phyloP scores from a whole-genome alignment of 2,888 invertebrate genomes.

The Cactoblastis cactorum region DNA sequence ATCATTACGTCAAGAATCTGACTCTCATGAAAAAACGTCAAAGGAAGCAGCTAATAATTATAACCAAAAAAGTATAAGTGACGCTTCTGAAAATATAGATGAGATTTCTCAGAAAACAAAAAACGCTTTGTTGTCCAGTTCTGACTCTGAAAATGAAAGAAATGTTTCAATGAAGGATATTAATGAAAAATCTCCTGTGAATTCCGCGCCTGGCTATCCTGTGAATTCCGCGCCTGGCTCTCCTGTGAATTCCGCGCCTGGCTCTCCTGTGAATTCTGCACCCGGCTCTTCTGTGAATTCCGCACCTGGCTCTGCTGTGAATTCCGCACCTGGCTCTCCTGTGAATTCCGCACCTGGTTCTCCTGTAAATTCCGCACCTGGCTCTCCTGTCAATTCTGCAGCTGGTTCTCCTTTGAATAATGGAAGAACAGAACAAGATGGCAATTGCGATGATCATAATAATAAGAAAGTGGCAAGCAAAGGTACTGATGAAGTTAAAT shows the following conservation, averaged over 20 bases:
- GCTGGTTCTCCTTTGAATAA: constrained; percentile 9
- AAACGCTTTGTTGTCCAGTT: constrained; percentile 28
- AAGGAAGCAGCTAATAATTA: background rate
- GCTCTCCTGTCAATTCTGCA: constrained; percentile 14
- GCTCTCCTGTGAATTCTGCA: constrained; percentile 14
- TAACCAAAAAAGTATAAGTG: constrained; percentile 10
- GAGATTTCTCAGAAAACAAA: constrained; percentile 20
- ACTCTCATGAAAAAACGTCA: constrained; percentile 12
- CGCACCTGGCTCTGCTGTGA: constrained; percentile 15
- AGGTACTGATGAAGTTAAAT: constrained; percentile 26
- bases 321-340: constrained; percentile 14
- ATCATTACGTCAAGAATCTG: constrained; percentile 21
- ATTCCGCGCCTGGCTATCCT: constrained; percentile 6
- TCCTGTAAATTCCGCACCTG: constrained; percentile 14
- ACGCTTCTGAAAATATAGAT: constrained; percentile 12
- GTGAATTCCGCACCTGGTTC: constrained; percentile 15
- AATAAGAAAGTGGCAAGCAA: constrained; percentile 16
- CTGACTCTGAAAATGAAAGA: constrained; percentile 31
- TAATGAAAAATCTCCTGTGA: constrained; percentile 14
- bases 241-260: constrained; percentile 14
- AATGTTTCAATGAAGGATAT: constrained; percentile 16
- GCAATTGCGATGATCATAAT: background rate
- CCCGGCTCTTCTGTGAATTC: constrained; percentile 13
- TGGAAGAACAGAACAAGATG: constrained; percentile 14
- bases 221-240: no score